phyloP scores from a whole-genome alignment of 2,113 vertebrate genomes.

The Daphoenositta chrysoptera region DNA sequence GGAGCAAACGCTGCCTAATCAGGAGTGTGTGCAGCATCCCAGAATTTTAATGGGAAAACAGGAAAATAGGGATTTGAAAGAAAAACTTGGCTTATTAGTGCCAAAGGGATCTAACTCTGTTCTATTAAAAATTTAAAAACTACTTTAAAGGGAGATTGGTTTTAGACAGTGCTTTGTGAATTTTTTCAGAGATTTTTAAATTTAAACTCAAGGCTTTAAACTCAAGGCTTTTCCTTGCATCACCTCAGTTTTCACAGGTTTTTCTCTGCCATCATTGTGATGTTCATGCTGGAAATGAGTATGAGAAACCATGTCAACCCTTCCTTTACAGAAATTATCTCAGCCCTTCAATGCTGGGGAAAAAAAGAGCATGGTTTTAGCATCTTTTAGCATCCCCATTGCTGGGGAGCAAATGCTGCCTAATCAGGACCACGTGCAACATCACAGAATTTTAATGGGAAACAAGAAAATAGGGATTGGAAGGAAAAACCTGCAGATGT shows the following conservation, averaged over 20 bases:
- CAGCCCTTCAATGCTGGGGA: neutral
- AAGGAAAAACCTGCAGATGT: neutral
- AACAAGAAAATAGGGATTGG: neutral
- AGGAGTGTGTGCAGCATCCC: rapidly evolving
- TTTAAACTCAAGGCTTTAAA: neutral
- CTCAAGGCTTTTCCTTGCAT: neutral
- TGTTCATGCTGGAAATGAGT: neutral
- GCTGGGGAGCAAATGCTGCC: neutral
- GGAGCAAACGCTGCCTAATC: neutral
- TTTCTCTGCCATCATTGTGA: neutral
- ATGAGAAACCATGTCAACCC: neutral
- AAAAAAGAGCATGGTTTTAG: neutral
- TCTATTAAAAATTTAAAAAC: neutral
- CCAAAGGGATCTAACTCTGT: neutral
- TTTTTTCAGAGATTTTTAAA: neutral
- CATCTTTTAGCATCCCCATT: neutral
- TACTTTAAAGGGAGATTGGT: neutral
- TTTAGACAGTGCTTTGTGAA: neutral
- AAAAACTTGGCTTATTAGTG: neutral
- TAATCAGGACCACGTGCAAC: neutral
- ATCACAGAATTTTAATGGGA: neutral
- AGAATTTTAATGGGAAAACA: neutral
- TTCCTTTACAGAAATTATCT: neutral
- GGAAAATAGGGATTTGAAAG: neutral
- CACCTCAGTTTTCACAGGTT: neutral